These are phyloP conservation scores for Melanchra persicariae DNA, from an alignment of 2,888 invertebrate species.

Conservation along the genomic window DNA sequence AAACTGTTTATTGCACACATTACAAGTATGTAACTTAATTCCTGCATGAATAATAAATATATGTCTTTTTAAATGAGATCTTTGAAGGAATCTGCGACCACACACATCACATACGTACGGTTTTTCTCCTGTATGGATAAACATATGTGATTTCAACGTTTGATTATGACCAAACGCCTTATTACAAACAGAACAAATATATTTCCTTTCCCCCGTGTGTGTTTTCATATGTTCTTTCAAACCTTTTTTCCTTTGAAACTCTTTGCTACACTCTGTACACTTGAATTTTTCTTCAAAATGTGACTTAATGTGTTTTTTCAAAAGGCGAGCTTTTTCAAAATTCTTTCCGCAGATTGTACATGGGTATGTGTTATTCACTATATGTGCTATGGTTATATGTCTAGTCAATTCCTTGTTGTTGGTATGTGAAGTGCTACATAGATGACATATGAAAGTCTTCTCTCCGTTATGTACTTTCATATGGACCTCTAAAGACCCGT, in stretches of 20 bases:
- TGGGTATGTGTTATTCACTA: constrained; percentile 71
- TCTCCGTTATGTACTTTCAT: constrained; percentile 76
- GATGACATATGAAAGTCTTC: constrained; percentile 77
- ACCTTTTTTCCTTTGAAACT: constrained; percentile 82
- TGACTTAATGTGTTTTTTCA: constrained; percentile 80
- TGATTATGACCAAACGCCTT: constrained; percentile 84
- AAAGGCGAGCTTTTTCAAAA: constrained; percentile 76
- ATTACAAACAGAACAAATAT: constrained; percentile 77
- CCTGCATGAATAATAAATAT: constrained; percentile 85
- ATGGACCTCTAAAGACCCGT: constrained; percentile 76
- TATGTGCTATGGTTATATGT: constrained; percentile 78
- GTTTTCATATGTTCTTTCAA: constrained; percentile 85
- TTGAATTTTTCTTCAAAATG: constrained; percentile 82
- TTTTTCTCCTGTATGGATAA: constrained; percentile 84
- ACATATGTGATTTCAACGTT: constrained; percentile 84
- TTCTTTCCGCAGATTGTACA: constrained; percentile 78
- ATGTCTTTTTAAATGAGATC: constrained; percentile 84
- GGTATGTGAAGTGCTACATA: constrained; percentile 77
- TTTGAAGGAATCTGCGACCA: constrained; percentile 81
- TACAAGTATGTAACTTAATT: constrained; percentile 80
- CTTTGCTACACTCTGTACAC: constrained; percentile 79
- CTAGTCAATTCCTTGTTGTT: constrained; percentile 81
- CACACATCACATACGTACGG: constrained; percentile 86
- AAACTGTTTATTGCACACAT: constrained; percentile 83
- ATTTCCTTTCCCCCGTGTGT: constrained; percentile 83